Percentiles rank a stretch among this genome's conserved stretches.
phyloP scores from a whole-genome alignment of 2,113 vertebrate species.

The Arvicanthis niloticus region DNA sequence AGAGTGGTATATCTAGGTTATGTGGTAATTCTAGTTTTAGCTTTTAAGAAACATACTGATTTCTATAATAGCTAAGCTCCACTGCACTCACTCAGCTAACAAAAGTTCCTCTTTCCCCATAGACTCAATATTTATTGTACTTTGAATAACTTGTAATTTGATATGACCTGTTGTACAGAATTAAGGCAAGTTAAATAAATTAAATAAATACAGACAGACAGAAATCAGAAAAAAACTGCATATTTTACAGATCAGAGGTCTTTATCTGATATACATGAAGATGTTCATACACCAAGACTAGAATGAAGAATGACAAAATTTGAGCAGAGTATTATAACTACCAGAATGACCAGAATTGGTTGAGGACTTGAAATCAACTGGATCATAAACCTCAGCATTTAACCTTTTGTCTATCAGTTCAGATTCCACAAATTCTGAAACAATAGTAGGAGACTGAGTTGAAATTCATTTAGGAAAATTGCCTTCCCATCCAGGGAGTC shows the following conservation, averaged over 20 bases:
- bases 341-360: not conserved
- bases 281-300: not conserved
- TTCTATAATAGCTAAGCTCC: not conserved
- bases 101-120: not conserved
- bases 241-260: not conserved
- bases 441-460: not conserved
- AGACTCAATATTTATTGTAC: not conserved
- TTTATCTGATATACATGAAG: not conserved
- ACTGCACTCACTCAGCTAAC: not conserved
- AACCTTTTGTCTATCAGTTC: not conserved
- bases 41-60: not conserved
- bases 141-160: not conserved
- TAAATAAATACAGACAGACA: not conserved
- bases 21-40: not conserved
- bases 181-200: slow-evolving; percentile 4
- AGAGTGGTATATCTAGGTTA: not conserved
- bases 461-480: not conserved
- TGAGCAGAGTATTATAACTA: not conserved
- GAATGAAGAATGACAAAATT: not conserved
- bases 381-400: not conserved
- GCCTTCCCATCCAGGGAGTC: not conserved
- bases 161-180: no score
- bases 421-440: not conserved
- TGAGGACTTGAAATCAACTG: not conserved
- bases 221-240: not conserved